These are phyloP conservation scores for Oryzias woworae DNA, from an alignment of 2,113 vertebrate species.

Conservation along the genomic window DNA sequence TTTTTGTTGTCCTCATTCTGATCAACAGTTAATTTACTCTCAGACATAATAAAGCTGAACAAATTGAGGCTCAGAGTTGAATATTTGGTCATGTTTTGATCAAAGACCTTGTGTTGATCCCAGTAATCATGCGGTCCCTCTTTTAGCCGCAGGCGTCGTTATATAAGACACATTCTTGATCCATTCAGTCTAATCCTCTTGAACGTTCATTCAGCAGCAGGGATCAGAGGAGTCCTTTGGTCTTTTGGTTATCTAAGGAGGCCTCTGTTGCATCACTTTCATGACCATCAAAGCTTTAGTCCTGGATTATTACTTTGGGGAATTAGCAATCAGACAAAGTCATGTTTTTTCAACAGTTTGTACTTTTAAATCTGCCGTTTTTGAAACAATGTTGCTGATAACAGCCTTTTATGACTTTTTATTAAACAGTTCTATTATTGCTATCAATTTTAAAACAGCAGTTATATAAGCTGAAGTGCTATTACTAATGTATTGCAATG, in stretches of 20 bases:
- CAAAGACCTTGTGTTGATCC: neutral
- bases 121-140: too few relatives aligned
- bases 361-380: too few relatives aligned
- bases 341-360: neutral
- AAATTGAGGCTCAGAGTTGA: too few relatives aligned
- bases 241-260: neutral
- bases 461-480: too few relatives aligned
- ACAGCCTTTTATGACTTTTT: too few relatives aligned
- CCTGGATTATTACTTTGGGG: slow-evolving; percentile 1
- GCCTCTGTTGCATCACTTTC: slow-evolving; percentile 26
- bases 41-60: too few relatives aligned
- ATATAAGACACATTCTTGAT: slow-evolving; percentile 21
- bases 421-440: too few relatives aligned
- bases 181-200: slow-evolving; percentile 42
- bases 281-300: slow-evolving; percentile 12
- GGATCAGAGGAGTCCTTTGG: slow-evolving; percentile 1
- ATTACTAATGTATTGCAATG: too few relatives aligned
- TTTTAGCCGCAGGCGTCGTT: neutral
- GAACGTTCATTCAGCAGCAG: slow-evolving; percentile 12
- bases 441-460: too few relatives aligned
- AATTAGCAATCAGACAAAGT: slow-evolving; percentile 2
- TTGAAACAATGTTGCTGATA: too few relatives aligned
- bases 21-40: too few relatives aligned
- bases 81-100: neutral
- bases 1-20: too few relatives aligned